phyloP scores from a whole-genome alignment of 2,888 invertebrate species.

The Caenorhabditis macrosperma region DNA sequence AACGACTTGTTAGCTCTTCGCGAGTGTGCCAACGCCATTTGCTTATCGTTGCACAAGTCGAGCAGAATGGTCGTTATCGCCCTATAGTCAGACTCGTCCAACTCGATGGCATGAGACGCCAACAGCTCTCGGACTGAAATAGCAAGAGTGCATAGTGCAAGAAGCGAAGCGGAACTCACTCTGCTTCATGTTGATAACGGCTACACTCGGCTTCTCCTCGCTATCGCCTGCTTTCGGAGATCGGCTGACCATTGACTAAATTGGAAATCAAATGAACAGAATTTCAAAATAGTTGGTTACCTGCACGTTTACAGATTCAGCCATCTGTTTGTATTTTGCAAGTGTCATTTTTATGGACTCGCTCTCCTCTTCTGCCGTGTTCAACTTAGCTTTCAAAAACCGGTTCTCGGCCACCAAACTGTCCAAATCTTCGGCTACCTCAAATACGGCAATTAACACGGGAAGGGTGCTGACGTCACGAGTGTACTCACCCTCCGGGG shows the following conservation, averaged over 20 bases:
- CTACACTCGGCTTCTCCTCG: slow-evolving; percentile 66
- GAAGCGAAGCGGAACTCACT: slow-evolving; percentile 43
- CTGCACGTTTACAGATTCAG: slow-evolving; percentile 59
- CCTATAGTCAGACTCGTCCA: slow-evolving; percentile 84
- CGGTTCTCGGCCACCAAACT: slow-evolving; percentile 72
- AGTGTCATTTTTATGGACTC: slow-evolving; percentile 69
- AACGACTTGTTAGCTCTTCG: slow-evolving; percentile 88
- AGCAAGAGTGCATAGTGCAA: background rate
- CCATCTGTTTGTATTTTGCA: slow-evolving; percentile 68
- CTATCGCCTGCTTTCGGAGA: slow-evolving; percentile 53
- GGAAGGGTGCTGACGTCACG: too few species aligned
- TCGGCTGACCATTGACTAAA: slow-evolving; percentile 25
- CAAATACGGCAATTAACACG: slow-evolving; percentile 35
- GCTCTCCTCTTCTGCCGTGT: slow-evolving; percentile 84
- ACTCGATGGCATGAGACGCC: slow-evolving; percentile 68
- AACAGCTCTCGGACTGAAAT: slow-evolving; percentile 69
- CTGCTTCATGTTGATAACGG: slow-evolving; percentile 73
- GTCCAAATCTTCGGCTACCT: slow-evolving; percentile 72
- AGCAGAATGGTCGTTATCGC: slow-evolving; percentile 88
- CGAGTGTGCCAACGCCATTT: slow-evolving; percentile 89
- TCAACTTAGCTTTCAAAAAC: slow-evolving; percentile 84
- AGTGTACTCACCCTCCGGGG: slow-evolving; percentile 64
- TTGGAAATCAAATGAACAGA: background rate
- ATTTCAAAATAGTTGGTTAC: slow-evolving; percentile 11
- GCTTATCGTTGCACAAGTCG: slow-evolving; percentile 90